Evolutionary conservation across 1,140 invertebrate genomes (phyloP), one percentile per base, ranked within the genome.

Genomic region (Drosophila neocordata): DNA sequence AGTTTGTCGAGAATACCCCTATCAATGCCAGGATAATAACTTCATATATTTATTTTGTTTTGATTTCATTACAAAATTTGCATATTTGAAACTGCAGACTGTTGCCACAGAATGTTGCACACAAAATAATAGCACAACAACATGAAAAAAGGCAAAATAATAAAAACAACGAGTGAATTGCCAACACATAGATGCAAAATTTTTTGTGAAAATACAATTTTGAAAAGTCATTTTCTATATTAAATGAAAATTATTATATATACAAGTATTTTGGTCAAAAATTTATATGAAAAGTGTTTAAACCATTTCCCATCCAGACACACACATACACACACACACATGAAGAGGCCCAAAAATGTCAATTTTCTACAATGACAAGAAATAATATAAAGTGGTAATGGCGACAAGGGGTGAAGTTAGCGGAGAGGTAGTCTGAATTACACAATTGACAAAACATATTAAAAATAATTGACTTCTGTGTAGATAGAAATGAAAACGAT

Each of bases 201-300:
- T 48, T 48, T 48, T 20, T 48, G 41, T 48, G 41, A 20, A 48
- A 20, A 48, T n/a, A 48, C 41, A 48, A 79, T 52, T 52, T 64
- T 11, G 18, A 68, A 78, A 79, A 73, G 57, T 55, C 44, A 65
- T 48, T 60, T 31, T 15, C 15, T 34, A 34, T 51, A 44, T 24
- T 48, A 65, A 55, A 52, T 52, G 65, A 9, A 55, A 68, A 22
- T 62, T 37, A 22, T 62, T 37, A 20, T 48, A 20, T 48, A 20
- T 48, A 48, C 8, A 12, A 20, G 41, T 18, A 48, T 48, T 48
- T 69, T 62, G 67, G 67, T 15, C 12, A 57, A 59, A 74, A 58
- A 73, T 60, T 73, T 44, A 61, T 68, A 71, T 65, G 31, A 73
- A 65, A 65, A 69, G 69, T 59, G 52, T 69, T 73, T 78, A 68